Evolutionary conservation across 2,888 invertebrate species (phyloP).

Genomic region (Eudemis profundana): DNA sequence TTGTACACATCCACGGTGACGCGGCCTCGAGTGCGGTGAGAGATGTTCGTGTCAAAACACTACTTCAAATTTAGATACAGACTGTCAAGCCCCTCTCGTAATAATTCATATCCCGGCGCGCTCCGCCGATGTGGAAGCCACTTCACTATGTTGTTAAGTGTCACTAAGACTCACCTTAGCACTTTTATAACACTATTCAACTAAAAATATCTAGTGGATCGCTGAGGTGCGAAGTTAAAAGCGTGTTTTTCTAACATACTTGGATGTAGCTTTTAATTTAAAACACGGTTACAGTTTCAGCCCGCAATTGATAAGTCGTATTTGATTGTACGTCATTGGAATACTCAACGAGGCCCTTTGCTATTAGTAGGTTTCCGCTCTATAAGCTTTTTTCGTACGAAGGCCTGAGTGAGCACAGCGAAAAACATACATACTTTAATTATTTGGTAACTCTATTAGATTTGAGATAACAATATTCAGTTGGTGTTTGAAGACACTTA

Average conservation of each 20-base stretch:
- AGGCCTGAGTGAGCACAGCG: background rate
- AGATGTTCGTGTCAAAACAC: constrained; percentile 64
- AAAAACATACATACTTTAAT: constrained; percentile 3
- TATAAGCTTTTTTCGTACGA: constrained; percentile 49
- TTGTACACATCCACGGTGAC: constrained; percentile 49
- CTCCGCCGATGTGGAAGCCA: constrained; percentile 63
- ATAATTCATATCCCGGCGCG: constrained; percentile 70
- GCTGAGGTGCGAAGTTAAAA: constrained; percentile 35
- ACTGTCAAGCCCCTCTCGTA: constrained; percentile 58
- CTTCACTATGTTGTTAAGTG: constrained; percentile 72
- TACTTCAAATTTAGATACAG: constrained; percentile 72
- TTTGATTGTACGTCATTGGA: constrained; percentile 64
- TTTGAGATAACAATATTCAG: constrained; percentile 13
- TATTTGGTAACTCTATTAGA: background rate
- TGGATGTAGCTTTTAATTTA: constrained; percentile 64
- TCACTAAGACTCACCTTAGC: constrained; percentile 65
- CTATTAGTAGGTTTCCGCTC: constrained; percentile 47
- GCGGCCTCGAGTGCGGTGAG: constrained; percentile 53
- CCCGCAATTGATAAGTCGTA: constrained; percentile 70
- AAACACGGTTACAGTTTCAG: constrained; percentile 68
- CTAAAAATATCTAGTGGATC: constrained; percentile 50
- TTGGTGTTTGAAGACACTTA: constrained; percentile 33
- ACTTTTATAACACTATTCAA: constrained; percentile 64
- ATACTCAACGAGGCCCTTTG: constrained; percentile 57
- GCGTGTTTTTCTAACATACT: constrained; percentile 53